phyloP scores from a whole-genome alignment of 2,113 vertebrate genomes.

The Pollimyrus isidori region DNA sequence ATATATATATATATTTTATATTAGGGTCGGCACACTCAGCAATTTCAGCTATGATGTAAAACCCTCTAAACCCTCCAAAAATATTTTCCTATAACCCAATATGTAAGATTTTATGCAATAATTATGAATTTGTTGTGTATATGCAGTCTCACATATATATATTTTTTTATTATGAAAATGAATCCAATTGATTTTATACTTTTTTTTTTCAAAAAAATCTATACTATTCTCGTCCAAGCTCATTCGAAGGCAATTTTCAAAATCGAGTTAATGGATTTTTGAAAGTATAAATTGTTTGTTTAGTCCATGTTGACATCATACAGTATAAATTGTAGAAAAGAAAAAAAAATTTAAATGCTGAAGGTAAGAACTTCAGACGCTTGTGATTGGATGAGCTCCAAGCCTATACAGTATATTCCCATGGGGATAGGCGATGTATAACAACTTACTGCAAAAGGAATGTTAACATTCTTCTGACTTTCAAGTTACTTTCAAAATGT shows the following conservation, averaged over 20 bases:
- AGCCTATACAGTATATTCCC: not conserved
- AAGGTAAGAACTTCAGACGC: no score
- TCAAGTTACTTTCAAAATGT: not conserved
- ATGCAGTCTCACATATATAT: slow-evolving; percentile 31
- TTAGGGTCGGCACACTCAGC: not conserved
- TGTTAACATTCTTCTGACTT: not conserved
- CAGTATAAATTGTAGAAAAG: not conserved
- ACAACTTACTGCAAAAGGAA: not conserved
- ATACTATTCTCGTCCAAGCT: not conserved
- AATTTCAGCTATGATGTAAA: slow-evolving; percentile 14
- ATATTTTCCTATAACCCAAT: not conserved
- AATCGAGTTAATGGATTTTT: not conserved
- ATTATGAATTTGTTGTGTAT: slow-evolving; percentile 18
- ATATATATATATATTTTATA: not conserved
- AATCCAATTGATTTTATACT: slow-evolving; percentile 13
- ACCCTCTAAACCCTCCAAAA: not conserved
- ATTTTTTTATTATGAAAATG: slow-evolving; percentile 22
- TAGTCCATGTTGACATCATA: not conserved
- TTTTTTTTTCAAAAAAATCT: not conserved
- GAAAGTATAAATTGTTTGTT: not conserved
- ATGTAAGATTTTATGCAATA: slow-evolving; percentile 7
- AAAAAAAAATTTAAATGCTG: no score
- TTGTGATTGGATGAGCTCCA: no score
- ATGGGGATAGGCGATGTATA: not conserved
- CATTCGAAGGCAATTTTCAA: not conserved